Percentiles rank a stretch among this genome's conserved stretches.
These are phyloP conservation scores for Anodontia alba DNA, from an alignment of 2,888 invertebrate genomes.

Conservation along the genomic window DNA sequence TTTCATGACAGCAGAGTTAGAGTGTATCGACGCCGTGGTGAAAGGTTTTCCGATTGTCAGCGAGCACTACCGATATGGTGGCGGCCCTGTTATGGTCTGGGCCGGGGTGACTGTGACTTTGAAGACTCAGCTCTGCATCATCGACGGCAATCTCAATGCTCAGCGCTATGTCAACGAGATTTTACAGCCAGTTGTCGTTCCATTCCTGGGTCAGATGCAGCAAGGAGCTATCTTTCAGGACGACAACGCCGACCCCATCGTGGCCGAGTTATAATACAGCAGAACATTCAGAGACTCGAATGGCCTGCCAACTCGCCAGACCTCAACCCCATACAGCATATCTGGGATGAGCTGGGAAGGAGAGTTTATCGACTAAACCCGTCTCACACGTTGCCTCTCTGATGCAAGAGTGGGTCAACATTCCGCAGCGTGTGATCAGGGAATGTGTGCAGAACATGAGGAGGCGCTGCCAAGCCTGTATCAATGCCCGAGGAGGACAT, in stretches of 20 bases:
- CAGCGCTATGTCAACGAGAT: slow-evolving; percentile 24
- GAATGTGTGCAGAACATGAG: background rate
- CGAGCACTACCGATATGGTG: background rate
- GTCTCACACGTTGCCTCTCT: background rate
- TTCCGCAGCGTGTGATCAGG: background rate
- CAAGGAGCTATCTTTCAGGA: background rate
- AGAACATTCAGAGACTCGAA: background rate
- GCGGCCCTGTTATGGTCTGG: background rate
- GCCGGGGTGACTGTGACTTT: background rate
- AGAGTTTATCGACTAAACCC: background rate
- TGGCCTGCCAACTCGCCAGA: slow-evolving; percentile 8
- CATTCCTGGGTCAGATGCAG: background rate
- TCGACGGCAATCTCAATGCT: background rate
- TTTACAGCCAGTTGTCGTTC: background rate
- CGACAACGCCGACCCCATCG: slow-evolving; percentile 26
- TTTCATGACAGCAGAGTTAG: background rate
- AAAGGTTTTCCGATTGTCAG: background rate
- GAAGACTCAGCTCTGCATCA: background rate
- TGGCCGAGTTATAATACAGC: background rate
- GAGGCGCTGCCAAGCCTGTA: background rate
- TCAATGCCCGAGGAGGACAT: slow-evolving; percentile 3
- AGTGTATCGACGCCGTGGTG: background rate
- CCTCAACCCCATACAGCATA: background rate
- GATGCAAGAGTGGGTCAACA: background rate
- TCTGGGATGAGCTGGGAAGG: background rate